phyloP scores from a whole-genome alignment of 2,113 vertebrate species.

The Crotalus tigris region DNA sequence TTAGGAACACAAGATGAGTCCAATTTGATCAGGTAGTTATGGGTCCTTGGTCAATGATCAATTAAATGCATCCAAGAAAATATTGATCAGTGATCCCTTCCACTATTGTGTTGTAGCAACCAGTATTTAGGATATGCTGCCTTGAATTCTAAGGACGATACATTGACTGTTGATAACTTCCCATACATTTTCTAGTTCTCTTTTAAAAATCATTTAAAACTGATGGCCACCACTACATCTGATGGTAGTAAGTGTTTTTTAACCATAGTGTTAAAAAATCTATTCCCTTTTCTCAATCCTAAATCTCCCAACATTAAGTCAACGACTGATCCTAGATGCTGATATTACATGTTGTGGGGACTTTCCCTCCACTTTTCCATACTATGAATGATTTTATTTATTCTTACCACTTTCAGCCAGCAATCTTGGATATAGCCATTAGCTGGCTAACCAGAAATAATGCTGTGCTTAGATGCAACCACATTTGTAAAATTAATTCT shows the following conservation, averaged over 20 bases:
- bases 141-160: background rate
- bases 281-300: background rate
- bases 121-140: background rate
- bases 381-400: background rate
- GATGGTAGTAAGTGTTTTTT: background rate
- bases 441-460: background rate
- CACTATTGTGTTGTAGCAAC: background rate
- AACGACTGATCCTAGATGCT: background rate
- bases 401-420: background rate
- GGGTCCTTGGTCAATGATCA: background rate
- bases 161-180: background rate
- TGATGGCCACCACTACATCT: background rate
- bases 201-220: background rate
- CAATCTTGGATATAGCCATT: background rate
- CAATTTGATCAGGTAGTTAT: background rate
- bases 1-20: background rate
- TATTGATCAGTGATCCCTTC: background rate
- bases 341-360: background rate
- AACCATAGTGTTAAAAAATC: background rate
- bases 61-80: background rate
- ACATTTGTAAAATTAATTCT: background rate
- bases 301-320: background rate
- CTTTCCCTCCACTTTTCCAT: background rate
- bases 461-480: background rate
- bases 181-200: background rate